Conservation (phyloP, 2,888 invertebrate genomes). For the Athalia circularis region DNA sequence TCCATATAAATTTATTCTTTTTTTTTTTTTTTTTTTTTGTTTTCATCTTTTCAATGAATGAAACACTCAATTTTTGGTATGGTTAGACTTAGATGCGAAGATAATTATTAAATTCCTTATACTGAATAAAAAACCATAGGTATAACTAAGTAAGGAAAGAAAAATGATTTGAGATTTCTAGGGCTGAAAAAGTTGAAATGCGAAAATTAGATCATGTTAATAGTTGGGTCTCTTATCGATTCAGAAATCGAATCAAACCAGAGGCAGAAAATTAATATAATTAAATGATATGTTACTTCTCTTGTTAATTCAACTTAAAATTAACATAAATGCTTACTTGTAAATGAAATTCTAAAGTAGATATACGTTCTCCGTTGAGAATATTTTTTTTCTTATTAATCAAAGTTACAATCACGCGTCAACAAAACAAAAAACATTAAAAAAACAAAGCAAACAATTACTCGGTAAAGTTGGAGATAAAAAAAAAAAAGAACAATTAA, state of each 20-base stretch:
- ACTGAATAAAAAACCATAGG: neutral
- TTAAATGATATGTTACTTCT: conserved; percentile 73
- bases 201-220: conserved; percentile 8
- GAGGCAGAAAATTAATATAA: conserved; percentile 67
- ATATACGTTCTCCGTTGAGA: neutral
- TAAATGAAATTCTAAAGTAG: conserved; percentile 57
- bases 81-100: conserved; percentile 35
- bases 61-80: conserved; percentile 43
- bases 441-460: neutral
- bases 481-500: conserved; percentile 32
- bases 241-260: neutral
- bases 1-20: conserved; percentile 44
- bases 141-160: neutral
- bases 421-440: neutral
- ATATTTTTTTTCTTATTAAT: conserved; percentile 40
- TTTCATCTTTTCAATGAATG: conserved; percentile 39
- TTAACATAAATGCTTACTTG: conserved; percentile 58
- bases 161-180: neutral
- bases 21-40: conserved; percentile 42
- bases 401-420: conserved; percentile 22
- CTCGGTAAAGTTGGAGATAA: conserved; percentile 32
- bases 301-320: conserved; percentile 69
- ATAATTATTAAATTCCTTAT: neutral
- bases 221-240: neutral
- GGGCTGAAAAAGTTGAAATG: neutral